phyloP scores from a whole-genome alignment of 2,113 vertebrate genomes.

The Pimephales promelas region DNA sequence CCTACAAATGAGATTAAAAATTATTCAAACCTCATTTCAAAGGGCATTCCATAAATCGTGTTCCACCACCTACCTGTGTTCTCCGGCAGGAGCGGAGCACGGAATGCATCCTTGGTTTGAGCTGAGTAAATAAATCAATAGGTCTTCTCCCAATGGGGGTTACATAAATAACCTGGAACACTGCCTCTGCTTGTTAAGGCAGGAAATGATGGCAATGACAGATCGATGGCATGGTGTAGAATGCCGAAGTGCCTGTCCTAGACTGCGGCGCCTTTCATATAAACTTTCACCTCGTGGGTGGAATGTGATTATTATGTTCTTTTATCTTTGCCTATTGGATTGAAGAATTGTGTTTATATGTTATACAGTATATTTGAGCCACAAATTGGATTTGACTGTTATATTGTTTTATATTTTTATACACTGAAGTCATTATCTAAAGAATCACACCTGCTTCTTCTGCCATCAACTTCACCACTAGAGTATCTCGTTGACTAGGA shows the following conservation, averaged over 20 bases:
- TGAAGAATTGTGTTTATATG: conserved; percentile 8
- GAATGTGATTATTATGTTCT: conserved; percentile 19
- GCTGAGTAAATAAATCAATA: conserved; percentile 63
- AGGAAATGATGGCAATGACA: conserved; percentile 60
- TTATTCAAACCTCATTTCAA: conserved; percentile 66
- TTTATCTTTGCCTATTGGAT: conserved; percentile 20
- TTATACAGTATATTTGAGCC: neutral
- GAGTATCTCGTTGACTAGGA: neutral
- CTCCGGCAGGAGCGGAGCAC: conserved; percentile 25
- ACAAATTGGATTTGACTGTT: conserved; percentile 10
- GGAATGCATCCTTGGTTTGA: conserved; percentile 49
- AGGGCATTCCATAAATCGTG: conserved; percentile 58
- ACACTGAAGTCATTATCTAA: neutral
- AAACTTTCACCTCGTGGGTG: conserved; percentile 20
- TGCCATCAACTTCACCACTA: neutral
- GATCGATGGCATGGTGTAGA: conserved; percentile 56
- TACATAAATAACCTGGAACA: conserved; percentile 63
- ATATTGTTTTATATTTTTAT: neutral
- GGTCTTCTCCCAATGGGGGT: conserved; percentile 53
- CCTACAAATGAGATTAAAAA: conserved; percentile 60
- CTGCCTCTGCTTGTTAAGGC: conserved; percentile 60
- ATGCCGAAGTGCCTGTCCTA: conserved; percentile 37
- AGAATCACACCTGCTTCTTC: neutral
- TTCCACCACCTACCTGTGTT: conserved; percentile 53
- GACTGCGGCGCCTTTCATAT: conserved; percentile 1